A percentile compares a stretch with the other conserved stretches of the same genome.
Evolutionary conservation across 2,888 invertebrate species (phyloP).

Genomic region (Amphimallon solstitiale): DNA sequence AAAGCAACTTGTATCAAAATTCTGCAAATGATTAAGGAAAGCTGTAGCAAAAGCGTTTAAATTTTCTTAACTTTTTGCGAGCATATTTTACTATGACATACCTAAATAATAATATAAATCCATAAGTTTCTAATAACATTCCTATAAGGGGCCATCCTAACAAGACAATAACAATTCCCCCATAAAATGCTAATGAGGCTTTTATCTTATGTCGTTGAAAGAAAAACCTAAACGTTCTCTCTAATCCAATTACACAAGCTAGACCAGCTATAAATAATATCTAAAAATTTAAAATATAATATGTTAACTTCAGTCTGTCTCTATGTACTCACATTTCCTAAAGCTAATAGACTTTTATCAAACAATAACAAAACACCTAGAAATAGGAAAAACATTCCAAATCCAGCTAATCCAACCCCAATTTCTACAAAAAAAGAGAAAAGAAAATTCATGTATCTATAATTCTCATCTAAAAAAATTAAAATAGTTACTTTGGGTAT

Average conservation of each 20-base stretch:
- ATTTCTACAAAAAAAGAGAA: conserved; percentile 78
- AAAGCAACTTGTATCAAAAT: conserved; percentile 1
- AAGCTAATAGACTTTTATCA: conserved; percentile 97
- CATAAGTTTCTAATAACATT: conserved; percentile 96
- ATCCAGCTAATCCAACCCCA: conserved; percentile 95
- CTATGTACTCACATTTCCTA: conserved; percentile 91
- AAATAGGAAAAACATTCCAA: conserved; percentile 94
- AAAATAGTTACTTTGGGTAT: conserved; percentile 80
- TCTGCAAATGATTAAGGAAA: neutral
- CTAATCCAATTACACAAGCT: conserved; percentile 95
- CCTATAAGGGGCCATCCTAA: conserved; percentile 96
- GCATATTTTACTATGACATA: conserved; percentile 56
- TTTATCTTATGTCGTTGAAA: conserved; percentile 96
- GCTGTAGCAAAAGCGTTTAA: conserved; percentile 4
- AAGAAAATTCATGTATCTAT: neutral
- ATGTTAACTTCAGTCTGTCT: neutral
- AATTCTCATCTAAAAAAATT: conserved; percentile 2
- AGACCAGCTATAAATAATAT: conserved; percentile 95
- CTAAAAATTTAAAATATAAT: conserved; percentile 68
- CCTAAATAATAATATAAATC: conserved; percentile 89
- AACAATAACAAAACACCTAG: conserved; percentile 93
- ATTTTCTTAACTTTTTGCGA: conserved; percentile 24
- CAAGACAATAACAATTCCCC: conserved; percentile 91
- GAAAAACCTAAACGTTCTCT: conserved; percentile 96
- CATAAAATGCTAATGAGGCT: conserved; percentile 89